Evolutionary conservation across 2,797 vertebrate genomes (phyloP), one percentile per base, ranked within the genome.

Genomic region (Prunella strophiata): DNA sequence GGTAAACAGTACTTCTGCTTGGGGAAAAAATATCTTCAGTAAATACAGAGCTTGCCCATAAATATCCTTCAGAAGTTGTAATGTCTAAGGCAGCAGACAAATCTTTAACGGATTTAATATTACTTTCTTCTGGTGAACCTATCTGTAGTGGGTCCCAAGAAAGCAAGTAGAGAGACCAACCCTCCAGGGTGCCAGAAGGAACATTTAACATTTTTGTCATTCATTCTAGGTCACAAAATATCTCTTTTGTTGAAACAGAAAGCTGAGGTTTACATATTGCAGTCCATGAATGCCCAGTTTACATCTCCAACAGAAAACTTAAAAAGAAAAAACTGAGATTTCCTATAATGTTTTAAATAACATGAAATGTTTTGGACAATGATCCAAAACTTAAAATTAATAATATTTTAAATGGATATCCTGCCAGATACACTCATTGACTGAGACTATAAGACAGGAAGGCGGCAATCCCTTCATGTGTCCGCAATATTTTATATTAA

Each of bases 81-180:
- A 91, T 73, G 45, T 72, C 30, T 54, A 78, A 59, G 22, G 21
- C 72, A 63, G 52, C 16, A 94, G 70, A 72, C 57, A 70, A 74
- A 91, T 93, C 82, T 96, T 88, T 91, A 94, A 75, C 30, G 70
- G 68, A 92, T 34, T 58, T 95, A 92, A 19, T 55, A 62, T 85
- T 91, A 86, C 15, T 47, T 95, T 62, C 3, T 83, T 92, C 71
- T 71, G 48, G 36, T 47, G 77, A 92, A 79, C 32, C 7, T 79
- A 45, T 78, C 84, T 96, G 42, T 89, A 58, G 47, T 54, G 38
- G 52, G 48, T 86, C 65, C 84, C 50, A 73, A 88, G 43, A 93
- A 73, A 95, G 43, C 45, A 47, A 81, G 16, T 32, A 36, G 47
- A 91, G 63, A 62, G 12, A 61, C 55, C 36, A 68, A 59, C 7